phyloP scores from a whole-genome alignment of 2,113 vertebrate species.

The Myotis lucifugus region DNA sequence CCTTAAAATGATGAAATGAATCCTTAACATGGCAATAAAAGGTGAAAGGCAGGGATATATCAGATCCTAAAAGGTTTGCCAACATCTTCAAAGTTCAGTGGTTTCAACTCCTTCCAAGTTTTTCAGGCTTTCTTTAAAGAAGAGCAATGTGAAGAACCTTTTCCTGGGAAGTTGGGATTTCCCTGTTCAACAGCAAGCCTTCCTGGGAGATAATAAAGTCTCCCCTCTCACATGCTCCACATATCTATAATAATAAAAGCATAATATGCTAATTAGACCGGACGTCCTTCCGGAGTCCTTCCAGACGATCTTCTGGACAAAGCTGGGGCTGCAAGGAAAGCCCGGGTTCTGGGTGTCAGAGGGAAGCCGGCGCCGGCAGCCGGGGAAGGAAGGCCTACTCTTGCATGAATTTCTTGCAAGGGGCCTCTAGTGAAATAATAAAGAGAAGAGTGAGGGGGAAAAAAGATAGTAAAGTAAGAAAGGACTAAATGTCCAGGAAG shows the following conservation, averaged over 20 bases:
- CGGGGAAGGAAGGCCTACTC: too few relatives aligned
- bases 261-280: too few relatives aligned
- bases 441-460: not conserved
- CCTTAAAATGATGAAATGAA: constrained; percentile 21
- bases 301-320: too few relatives aligned
- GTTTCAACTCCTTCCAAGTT: not conserved
- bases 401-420: too few relatives aligned
- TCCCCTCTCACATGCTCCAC: not conserved
- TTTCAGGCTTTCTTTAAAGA: not conserved
- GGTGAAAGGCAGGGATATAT: not conserved
- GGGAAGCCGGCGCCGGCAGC: too few relatives aligned
- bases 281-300: too few relatives aligned
- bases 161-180: not conserved
- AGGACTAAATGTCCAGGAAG: not conserved
- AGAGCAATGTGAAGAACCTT: not conserved
- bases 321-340: too few relatives aligned
- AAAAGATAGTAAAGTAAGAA: not conserved
- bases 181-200: not conserved
- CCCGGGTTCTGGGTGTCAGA: too few relatives aligned
- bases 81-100: not conserved
- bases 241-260: too few relatives aligned
- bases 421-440: not conserved
- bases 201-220: not conserved
- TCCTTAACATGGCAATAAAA: not conserved
- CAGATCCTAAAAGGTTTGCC: not conserved